These are phyloP conservation scores for Xyrauchen texanus DNA, from an alignment of 2,113 vertebrate genomes.

Conservation along the genomic window DNA sequence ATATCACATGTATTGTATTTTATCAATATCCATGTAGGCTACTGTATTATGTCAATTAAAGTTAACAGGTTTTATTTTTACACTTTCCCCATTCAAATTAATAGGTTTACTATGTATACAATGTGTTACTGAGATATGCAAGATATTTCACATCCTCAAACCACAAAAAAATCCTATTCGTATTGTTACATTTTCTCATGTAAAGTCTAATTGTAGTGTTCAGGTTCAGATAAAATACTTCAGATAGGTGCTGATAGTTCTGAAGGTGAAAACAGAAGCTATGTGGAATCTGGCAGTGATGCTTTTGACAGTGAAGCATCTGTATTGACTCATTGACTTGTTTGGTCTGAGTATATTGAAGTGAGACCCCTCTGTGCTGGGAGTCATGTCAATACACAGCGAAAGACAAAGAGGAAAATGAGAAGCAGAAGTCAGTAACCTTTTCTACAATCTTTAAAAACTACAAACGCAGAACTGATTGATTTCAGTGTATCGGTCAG, in stretches of 20 bases:
- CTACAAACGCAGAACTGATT: neutral
- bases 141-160: no score
- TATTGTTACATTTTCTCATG: no score
- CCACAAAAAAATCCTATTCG: no score
- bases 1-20: no score
- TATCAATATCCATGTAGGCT: no score
- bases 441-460: neutral
- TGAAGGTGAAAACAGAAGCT: conserved; percentile 12
- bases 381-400: conserved; percentile 62
- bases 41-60: no score
- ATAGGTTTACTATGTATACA: no score
- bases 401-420: neutral
- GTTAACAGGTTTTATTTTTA: no score
- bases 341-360: conserved; percentile 62
- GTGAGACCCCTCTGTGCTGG: conserved; percentile 54
- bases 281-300: conserved; percentile 52
- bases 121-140: no score
- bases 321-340: conserved; percentile 58
- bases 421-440: neutral
- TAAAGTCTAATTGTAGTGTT: no score
- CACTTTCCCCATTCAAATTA: no score
- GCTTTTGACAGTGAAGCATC: conserved; percentile 50
- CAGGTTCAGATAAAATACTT: neutral
- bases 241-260: neutral
- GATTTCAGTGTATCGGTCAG: neutral